Percentiles rank a stretch among this genome's conserved stretches.
These are phyloP conservation scores for Cryptomyrus ogoouensis DNA, from an alignment of 2,113 vertebrate genomes.

Conservation along the genomic window DNA sequence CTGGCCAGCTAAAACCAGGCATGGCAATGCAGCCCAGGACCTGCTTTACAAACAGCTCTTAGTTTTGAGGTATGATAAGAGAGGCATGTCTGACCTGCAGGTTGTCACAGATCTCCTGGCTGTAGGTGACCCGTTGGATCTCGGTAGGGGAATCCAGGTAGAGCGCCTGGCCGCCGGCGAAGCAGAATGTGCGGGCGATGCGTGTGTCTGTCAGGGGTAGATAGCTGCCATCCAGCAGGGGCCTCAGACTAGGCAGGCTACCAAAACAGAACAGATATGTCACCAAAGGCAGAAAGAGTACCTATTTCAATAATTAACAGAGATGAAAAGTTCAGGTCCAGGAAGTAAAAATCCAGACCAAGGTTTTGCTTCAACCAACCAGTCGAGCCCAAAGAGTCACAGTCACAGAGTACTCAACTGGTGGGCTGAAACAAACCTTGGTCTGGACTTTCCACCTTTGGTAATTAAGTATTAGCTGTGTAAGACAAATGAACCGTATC, in stretches of 20 bases:
- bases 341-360: not conserved
- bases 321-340: not conserved
- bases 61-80: not conserved
- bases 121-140: slow-evolving; percentile 94
- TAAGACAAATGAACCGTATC: not conserved
- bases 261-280: slow-evolving; percentile 10
- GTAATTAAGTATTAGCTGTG: not conserved
- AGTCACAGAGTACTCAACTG: not conserved
- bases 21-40: not conserved
- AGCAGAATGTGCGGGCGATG: slow-evolving; percentile 95
- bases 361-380: not conserved
- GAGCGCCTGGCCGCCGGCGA: slow-evolving; percentile 88
- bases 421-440: not conserved
- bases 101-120: slow-evolving; percentile 95
- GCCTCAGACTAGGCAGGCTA: slow-evolving; percentile 92
- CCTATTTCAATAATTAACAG: not conserved
- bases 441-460: not conserved
- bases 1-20: not conserved
- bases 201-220: slow-evolving; percentile 93
- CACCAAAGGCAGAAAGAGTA: not conserved
- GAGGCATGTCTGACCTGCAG: slow-evolving; percentile 73
- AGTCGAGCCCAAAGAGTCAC: not conserved
- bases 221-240: slow-evolving; percentile 88
- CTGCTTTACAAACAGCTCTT: not conserved
- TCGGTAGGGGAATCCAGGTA: slow-evolving; percentile 96